phyloP scores from a whole-genome alignment of 2,888 invertebrate species.

The Lagria hirta region DNA sequence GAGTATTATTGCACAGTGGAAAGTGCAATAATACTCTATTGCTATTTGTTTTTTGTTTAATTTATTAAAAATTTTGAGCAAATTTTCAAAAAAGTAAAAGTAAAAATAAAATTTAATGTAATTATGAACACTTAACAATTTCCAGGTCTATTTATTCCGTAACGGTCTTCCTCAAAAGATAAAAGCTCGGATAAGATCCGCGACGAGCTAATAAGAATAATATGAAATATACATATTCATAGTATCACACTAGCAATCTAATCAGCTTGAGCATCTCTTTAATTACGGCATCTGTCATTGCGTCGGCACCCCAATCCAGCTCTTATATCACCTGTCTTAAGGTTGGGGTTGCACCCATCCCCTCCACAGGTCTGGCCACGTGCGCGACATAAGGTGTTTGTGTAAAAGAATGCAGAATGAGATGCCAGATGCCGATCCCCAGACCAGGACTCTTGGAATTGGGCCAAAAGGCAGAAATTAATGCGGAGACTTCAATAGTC shows the following conservation, averaged over 20 bases:
- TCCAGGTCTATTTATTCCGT: too few relatives aligned
- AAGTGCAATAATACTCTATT: too few relatives aligned
- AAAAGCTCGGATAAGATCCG: conserved; percentile 7
- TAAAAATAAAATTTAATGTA: too few relatives aligned
- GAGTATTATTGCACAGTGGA: too few relatives aligned
- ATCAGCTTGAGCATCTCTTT: conserved; percentile 45
- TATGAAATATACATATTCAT: conserved; percentile 48
- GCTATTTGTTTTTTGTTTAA: too few relatives aligned
- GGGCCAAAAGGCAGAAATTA: background rate
- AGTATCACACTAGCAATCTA: conserved; percentile 42
- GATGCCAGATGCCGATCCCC: conserved; percentile 39
- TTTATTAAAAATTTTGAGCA: too few relatives aligned
- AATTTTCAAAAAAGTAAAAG: too few relatives aligned
- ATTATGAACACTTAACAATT: too few relatives aligned
- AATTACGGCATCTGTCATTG: conserved; percentile 51
- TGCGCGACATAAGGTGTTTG: conserved; percentile 49
- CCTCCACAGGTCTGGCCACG: conserved; percentile 39
- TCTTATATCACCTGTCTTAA: conserved; percentile 24
- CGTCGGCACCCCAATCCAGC: conserved; percentile 27
- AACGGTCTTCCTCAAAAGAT: conserved; percentile 13
- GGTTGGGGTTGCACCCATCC: conserved; percentile 33
- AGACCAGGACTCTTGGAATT: conserved; percentile 15
- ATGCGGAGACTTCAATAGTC: conserved; percentile 14
- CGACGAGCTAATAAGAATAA: conserved; percentile 40
- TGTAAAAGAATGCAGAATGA: conserved; percentile 47